Base-by-base conservation (phyloP, 2,888 invertebrate species). In the Spatulosminthurus flaviceps region DNA sequence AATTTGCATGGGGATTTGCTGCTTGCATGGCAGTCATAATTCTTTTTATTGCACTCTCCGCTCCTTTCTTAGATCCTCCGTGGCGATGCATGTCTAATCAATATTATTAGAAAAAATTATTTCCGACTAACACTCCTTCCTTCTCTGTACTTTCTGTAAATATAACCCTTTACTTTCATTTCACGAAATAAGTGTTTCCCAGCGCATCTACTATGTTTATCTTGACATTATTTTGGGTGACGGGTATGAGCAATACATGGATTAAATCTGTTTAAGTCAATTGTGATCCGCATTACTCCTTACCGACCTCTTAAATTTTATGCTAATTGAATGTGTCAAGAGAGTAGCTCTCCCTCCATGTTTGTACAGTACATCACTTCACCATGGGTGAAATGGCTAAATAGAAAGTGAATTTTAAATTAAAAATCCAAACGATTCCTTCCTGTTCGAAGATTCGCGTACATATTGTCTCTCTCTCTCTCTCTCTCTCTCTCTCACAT, bases 71-170 rank as follows among this genome's bases (percentile, higher is more conserved):
- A 51, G 51, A 51, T 51, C 51, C 51, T 51, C 51, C 51, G 51
- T 51, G 51, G 51, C n/a, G 51, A 51, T 51, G 51, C 51, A 51
- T 51, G 51, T 51, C 16, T 51, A 51, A 51, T 51, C 51, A 51
- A 51, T 51, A 51, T 51, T 51, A 51, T 51, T 51, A 51, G 19
- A 19, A 51, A n/a, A 51, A 51, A 51, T 51, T 51, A 51, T n/a
- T 51, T 51, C 16, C 51, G 34, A 34, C 5, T 34, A 34, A 34
- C 34, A 34, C 34, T 34, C 51, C 51, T 51, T 2, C 51, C 2
- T 16, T 51, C 51, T 9, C 41, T 13, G 41, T 41, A 41, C 41
- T 41, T 41, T 41, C 7, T 41, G 7, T 11, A 2, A 19, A 4
- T 9, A 19, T 19, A 51, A 51, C 16, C 2, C n/a, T 51, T 13